Conservation (phyloP, 2,888 invertebrate genomes). For the Anticlea derivata region DNA sequence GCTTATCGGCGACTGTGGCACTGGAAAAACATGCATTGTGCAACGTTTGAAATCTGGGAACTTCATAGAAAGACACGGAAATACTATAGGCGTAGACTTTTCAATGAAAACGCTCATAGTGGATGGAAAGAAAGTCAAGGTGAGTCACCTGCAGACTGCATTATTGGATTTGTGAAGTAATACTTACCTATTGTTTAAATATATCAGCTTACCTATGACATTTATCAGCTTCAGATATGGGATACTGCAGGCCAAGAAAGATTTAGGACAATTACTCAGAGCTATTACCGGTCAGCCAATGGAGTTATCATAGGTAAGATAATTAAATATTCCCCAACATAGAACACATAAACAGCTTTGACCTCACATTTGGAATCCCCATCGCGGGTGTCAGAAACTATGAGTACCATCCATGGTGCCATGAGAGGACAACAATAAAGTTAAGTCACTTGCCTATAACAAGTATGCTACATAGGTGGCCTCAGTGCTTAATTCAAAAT, state of each 20-base stretch:
- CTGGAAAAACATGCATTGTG: constrained; percentile 97
- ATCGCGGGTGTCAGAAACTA: no score
- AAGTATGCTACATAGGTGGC: no score
- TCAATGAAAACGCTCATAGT: constrained; percentile 98
- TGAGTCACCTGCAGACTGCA: constrained; percentile 63
- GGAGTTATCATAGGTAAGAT: constrained; percentile 94
- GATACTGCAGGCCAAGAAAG: constrained; percentile 98
- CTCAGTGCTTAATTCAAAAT: no score
- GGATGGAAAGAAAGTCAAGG: constrained; percentile 97
- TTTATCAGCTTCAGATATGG: constrained; percentile 96
- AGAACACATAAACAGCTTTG: no score
- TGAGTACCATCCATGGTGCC: no score
- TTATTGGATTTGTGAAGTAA: constrained; percentile 40
- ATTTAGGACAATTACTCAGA: constrained; percentile 98
- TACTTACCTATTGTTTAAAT: no score
- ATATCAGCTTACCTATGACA: not conserved
- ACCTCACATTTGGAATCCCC: no score
- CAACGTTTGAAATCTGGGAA: constrained; percentile 98
- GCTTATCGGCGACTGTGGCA: constrained; percentile 95
- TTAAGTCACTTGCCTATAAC: no score
- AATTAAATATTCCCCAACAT: not conserved
- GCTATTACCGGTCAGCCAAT: constrained; percentile 98
- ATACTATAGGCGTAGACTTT: constrained; percentile 98
- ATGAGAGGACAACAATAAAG: no score
- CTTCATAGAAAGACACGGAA: constrained; percentile 97